Conservation (phyloP, 2,797 vertebrate genomes). For the Ctenopoma kingsleyae region DNA sequence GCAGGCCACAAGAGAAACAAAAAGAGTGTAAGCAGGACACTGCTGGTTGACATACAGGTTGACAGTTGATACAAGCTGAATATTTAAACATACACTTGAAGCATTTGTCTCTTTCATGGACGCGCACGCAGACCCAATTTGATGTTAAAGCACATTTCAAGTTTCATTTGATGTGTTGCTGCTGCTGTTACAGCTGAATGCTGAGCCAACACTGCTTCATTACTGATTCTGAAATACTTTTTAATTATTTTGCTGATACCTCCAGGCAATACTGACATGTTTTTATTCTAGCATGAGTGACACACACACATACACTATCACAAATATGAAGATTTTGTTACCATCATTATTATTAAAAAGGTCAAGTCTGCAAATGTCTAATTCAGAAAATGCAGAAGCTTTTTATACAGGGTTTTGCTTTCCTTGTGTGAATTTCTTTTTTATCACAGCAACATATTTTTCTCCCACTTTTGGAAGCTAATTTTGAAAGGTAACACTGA, state of each 20-base stretch:
- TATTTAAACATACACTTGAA: conserved; percentile 53
- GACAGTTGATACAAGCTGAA: conserved; percentile 62
- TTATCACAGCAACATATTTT: neutral
- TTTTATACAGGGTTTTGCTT: neutral
- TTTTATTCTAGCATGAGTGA: conserved; percentile 7
- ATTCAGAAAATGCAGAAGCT: neutral
- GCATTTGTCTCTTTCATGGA: conserved; percentile 32
- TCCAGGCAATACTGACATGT: neutral
- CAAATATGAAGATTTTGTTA: neutral
- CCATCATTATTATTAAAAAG: neutral
- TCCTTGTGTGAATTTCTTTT: neutral
- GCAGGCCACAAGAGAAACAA: neutral
- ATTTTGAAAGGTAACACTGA: conserved; percentile 9
- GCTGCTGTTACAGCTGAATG: conserved; percentile 4
- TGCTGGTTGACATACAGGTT: conserved; percentile 12
- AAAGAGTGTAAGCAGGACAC: neutral
- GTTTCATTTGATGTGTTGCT: conserved; percentile 53
- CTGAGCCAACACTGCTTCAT: conserved; percentile 27
- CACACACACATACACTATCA: neutral
- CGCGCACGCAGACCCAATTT: conserved; percentile 5
- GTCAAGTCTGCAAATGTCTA: neutral
- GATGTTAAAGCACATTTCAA: conserved; percentile 63
- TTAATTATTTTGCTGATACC: conserved; percentile 41
- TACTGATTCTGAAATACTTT: conserved; percentile 41
- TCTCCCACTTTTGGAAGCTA: neutral